Percentiles rank a stretch among this genome's conserved stretches.
These are phyloP conservation scores for Gila orcuttii DNA, from an alignment of 2,113 vertebrate genomes.

Conservation along the genomic window DNA sequence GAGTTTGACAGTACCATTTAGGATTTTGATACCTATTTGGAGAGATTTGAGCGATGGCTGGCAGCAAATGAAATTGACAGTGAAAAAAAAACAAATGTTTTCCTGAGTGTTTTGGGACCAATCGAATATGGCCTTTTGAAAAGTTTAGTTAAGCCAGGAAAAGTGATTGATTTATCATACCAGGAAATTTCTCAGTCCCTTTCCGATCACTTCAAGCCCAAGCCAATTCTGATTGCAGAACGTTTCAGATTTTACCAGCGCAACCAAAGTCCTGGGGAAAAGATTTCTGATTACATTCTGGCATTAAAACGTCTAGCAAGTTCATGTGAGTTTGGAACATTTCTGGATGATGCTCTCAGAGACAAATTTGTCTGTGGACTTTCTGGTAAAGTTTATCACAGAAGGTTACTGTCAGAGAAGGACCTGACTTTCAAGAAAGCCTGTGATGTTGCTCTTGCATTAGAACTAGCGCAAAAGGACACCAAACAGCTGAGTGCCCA, in stretches of 20 bases:
- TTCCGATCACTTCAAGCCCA: constrained; percentile 26
- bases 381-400: background rate
- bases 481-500: background rate
- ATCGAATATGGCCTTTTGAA: constrained; percentile 37
- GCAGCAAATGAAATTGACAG: constrained; percentile 32
- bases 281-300: constrained; percentile 17
- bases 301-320: too few species aligned
- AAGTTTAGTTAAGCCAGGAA: background rate
- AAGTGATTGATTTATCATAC: constrained; percentile 16
- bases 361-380: background rate
- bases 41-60: constrained; percentile 31
- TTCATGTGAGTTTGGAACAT: too few species aligned
- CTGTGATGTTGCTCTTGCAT: background rate
- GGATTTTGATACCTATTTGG: constrained; percentile 34
- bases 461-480: constrained; percentile 32
- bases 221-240: constrained; percentile 37
- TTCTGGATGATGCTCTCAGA: too few species aligned
- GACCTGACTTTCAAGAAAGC: constrained; percentile 26
- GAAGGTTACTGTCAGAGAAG: background rate
- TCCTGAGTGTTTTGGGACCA: constrained; percentile 14
- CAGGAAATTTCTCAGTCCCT: background rate
- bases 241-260: constrained; percentile 28
- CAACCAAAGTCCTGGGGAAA: background rate
- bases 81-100: too few species aligned
- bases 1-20: constrained; percentile 23